Base-by-base conservation (phyloP, 2,888 invertebrate species). In the Lottia gigantea region DNA sequence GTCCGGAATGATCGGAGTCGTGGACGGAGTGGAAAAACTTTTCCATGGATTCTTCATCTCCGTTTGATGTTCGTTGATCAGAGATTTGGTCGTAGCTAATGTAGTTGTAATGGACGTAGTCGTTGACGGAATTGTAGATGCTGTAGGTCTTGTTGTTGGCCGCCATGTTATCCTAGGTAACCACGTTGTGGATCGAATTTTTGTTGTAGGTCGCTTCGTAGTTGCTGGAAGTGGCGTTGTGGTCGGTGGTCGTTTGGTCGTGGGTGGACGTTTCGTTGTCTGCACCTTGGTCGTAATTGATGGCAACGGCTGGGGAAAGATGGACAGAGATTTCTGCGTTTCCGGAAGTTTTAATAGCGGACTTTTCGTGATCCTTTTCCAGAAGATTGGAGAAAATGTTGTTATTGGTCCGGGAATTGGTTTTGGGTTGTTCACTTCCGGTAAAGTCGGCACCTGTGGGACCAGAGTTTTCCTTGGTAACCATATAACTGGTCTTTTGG, bases 71-170 rank as follows among this genome's bases (percentile, higher is more conserved):
- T 40, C 40, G 40, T 40, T 40, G 40, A 40, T 40, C 11, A 40
- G 11, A 40, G 40, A 40, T 11, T 23, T 23, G 0, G 68, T 65
- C 15, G 62, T 65, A 14, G 71, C 31, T 23, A 49, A 55, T 11
- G 67, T 63, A 2, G 71, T 64, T 25, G 67, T 45, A 6, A 64
- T 40, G 19, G 71, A 45, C 47, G 71, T 67, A 8, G 67, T 64
- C 23, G 64, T 65, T 11, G 46, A 19, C 12, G 46, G 47, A n/a
- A 66, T 67, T 19, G 67, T 67, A 19, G 63, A 66, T 14, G 71
- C 64, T 11, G 26, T n/a, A 19, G 46, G 46, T 49, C 47, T 68
- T 16, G 31, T 63, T 23, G 68, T 55, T 49, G 62, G 64, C 68
- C 55, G 19, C 55, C 68, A 68, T n/a, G 68, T 68, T 8, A 49